Percentiles rank a stretch among this genome's conserved stretches.
Evolutionary conservation across 2,888 invertebrate genomes (phyloP).

Genomic region (Amphipyra berbera): DNA sequence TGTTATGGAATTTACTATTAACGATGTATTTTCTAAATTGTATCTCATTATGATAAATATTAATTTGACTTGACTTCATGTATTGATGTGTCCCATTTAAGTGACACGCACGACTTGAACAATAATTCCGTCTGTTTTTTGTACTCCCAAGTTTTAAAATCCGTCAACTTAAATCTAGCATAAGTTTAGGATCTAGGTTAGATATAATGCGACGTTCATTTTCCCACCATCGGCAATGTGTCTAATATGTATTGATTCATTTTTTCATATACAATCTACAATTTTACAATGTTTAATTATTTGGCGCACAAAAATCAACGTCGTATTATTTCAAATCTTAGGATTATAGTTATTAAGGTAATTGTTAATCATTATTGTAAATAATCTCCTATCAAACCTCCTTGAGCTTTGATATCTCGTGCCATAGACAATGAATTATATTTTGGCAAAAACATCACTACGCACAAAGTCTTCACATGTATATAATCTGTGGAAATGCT

Average conservation of each 20-base stretch:
- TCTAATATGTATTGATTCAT: too few species aligned
- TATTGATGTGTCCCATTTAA: slow-evolving; percentile 20
- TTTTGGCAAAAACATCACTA: slow-evolving; percentile 64
- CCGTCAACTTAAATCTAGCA: slow-evolving; percentile 51
- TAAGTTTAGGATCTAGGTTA: slow-evolving; percentile 35
- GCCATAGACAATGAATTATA: slow-evolving; percentile 78
- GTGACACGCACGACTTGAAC: slow-evolving; percentile 35
- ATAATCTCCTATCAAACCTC: slow-evolving; percentile 76
- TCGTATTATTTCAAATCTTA: slow-evolving; percentile 54
- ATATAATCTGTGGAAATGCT: slow-evolving; percentile 70
- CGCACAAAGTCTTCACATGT: slow-evolving; percentile 67
- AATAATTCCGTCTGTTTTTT: slow-evolving; percentile 78
- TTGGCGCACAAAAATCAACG: slow-evolving; percentile 14
- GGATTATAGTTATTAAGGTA: slow-evolving; percentile 43
- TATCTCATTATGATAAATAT: slow-evolving; percentile 30
- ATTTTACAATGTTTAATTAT: not conserved
- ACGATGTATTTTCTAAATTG: slow-evolving; percentile 18
- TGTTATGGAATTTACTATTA: slow-evolving; percentile 23
- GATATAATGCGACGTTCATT: slow-evolving; percentile 19
- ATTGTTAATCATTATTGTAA: slow-evolving; percentile 72
- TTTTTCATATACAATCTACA: too few species aligned
- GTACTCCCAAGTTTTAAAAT: slow-evolving; percentile 72
- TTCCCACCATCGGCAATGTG: not conserved
- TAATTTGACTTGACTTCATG: not conserved
- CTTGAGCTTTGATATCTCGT: slow-evolving; percentile 79